Evolutionary conservation across 2,797 vertebrate species (phyloP).

Genomic region (Lagodon rhomboides): DNA sequence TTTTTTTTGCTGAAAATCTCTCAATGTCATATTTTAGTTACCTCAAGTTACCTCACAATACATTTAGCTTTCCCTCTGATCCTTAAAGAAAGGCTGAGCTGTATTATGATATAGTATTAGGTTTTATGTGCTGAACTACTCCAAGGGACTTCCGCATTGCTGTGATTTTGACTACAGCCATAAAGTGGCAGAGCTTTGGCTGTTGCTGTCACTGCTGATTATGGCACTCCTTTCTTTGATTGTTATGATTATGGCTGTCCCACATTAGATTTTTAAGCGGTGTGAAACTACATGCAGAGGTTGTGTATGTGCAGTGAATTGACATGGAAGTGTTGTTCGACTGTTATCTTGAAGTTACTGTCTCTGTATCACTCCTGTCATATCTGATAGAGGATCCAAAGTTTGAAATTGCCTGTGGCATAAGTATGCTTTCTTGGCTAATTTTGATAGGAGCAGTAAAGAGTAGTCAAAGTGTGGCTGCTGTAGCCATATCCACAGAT

Average conservation of each 20-base stretch:
- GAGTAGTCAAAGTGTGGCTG: no score
- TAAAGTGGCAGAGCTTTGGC: neutral
- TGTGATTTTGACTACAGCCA: neutral
- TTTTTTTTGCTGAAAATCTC: neutral
- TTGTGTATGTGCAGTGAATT: neutral
- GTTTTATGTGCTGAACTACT: neutral
- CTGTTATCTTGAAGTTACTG: neutral
- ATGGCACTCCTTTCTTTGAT: neutral
- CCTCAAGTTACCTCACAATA: neutral
- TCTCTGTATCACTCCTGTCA: neutral
- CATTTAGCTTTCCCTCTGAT: neutral
- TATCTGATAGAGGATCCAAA: neutral
- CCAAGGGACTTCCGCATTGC: neutral
- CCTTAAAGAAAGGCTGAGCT: no score
- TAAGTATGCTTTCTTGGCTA: neutral
- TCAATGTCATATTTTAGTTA: neutral
- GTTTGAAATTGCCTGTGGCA: no score
- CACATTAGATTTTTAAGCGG: no score
- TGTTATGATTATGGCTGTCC: neutral
- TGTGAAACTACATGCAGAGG: neutral
- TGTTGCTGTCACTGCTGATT: neutral
- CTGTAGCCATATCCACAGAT: neutral
- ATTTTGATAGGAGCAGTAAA: neutral
- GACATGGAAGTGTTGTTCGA: no score
- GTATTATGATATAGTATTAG: no score